Evolutionary conservation across 2,888 invertebrate species (phyloP).

Genomic region (Salpingus planirostris): DNA sequence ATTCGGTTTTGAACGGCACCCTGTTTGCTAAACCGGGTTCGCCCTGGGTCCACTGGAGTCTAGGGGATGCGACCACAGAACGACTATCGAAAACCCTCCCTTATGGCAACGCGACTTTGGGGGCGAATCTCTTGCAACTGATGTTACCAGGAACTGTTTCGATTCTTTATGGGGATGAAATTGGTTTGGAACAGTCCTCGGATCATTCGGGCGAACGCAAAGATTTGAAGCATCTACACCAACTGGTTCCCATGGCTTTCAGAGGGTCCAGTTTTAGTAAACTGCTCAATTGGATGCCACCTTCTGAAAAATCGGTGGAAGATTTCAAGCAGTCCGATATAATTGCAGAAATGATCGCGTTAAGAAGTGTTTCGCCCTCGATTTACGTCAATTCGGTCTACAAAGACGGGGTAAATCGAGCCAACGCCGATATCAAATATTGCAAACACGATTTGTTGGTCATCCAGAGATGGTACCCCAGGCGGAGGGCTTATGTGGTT

Average conservation of each 20-base stretch:
- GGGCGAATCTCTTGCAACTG: constrained; percentile 63
- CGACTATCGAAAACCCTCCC: constrained; percentile 51
- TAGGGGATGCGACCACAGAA: constrained; percentile 56
- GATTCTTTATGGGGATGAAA: constrained; percentile 88
- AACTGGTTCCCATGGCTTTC: constrained; percentile 62
- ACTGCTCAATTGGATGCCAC: constrained; percentile 60
- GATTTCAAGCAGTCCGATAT: constrained; percentile 48
- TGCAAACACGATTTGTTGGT: constrained; percentile 55
- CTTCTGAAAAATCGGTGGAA: constrained; percentile 44
- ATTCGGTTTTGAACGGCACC: constrained; percentile 47
- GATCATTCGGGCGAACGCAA: constrained; percentile 51
- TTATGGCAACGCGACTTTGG: constrained; percentile 57
- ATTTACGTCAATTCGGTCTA: constrained; percentile 63
- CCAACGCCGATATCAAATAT: constrained; percentile 61
- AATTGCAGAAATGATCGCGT: constrained; percentile 50
- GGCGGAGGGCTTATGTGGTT: constrained; percentile 67
- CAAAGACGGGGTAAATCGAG: constrained; percentile 53
- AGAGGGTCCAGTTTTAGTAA: no score
- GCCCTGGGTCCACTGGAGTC: constrained; percentile 76
- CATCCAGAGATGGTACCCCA: constrained; percentile 70
- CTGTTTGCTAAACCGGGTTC: constrained; percentile 53
- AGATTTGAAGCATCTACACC: constrained; percentile 54
- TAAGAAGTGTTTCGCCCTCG: constrained; percentile 58
- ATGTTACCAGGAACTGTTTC: constrained; percentile 80
- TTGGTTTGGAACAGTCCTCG: constrained; percentile 56